Evolutionary conservation across 2,113 vertebrate species (phyloP).

Genomic region (Phaethon lepturus): DNA sequence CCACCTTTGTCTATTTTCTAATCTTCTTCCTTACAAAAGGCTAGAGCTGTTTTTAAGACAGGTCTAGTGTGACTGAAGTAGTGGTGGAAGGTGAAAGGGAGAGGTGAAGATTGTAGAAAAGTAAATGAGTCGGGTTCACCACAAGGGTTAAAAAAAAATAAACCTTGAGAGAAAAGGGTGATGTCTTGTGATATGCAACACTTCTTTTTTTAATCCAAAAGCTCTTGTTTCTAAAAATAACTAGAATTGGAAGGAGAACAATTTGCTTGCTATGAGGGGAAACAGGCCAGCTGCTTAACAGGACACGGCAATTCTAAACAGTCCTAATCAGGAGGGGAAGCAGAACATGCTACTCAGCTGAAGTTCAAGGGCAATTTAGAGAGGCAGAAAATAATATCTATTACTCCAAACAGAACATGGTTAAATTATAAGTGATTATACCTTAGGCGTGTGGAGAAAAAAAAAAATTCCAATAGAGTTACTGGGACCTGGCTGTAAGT

Average conservation of each 20-base stretch:
- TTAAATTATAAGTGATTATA: background rate
- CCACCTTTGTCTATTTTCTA: background rate
- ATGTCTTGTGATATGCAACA: background rate
- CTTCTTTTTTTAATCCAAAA: slow-evolving; percentile 11
- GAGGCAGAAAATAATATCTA: slow-evolving; percentile 17
- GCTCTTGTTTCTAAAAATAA: slow-evolving; percentile 52
- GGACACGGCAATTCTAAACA: slow-evolving; percentile 62
- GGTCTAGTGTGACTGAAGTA: background rate
- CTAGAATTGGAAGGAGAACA: slow-evolving; percentile 43
- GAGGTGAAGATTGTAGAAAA: background rate
- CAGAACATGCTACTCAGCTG: slow-evolving; percentile 1
- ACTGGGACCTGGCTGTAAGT: background rate
- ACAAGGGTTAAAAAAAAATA: background rate
- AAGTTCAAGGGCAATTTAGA: slow-evolving; percentile 60
- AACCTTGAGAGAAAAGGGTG: background rate
- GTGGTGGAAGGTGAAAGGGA: background rate
- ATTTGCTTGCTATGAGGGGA: slow-evolving; percentile 53
- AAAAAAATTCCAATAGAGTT: background rate
- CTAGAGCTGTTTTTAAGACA: background rate
- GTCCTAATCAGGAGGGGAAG: slow-evolving; percentile 51
- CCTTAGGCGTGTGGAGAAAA: background rate
- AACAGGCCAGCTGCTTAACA: slow-evolving; percentile 57
- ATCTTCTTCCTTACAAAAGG: background rate
- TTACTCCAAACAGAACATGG: background rate
- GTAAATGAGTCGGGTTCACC: background rate